These are phyloP conservation scores for Eretmocerus hayati DNA, from an alignment of 2,888 invertebrate genomes.

Conservation along the genomic window DNA sequence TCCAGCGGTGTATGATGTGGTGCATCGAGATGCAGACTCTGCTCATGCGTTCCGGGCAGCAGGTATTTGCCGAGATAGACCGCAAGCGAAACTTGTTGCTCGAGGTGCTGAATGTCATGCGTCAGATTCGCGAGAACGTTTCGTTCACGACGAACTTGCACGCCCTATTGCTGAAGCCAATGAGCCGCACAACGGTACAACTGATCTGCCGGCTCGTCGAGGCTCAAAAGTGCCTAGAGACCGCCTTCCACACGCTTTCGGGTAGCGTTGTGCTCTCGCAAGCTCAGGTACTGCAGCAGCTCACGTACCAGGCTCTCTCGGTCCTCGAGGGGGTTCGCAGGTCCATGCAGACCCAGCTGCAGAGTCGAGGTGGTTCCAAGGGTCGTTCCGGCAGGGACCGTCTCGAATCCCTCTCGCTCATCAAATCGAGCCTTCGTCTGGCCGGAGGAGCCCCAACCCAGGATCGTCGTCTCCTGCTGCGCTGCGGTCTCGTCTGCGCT, in stretches of 20 bases:
- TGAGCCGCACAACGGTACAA: slow-evolving; percentile 69
- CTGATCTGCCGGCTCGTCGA: slow-evolving; percentile 73
- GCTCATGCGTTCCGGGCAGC: slow-evolving; percentile 53
- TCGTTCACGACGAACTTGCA: slow-evolving; percentile 62
- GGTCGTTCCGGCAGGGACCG: slow-evolving; percentile 38
- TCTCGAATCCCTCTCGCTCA: slow-evolving; percentile 39
- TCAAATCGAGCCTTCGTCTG: slow-evolving; percentile 36
- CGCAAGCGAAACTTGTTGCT: slow-evolving; percentile 50
- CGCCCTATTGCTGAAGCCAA: slow-evolving; percentile 65
- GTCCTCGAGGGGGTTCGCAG: slow-evolving; percentile 60
- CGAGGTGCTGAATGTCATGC: slow-evolving; percentile 47
- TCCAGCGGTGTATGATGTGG: slow-evolving; percentile 49
- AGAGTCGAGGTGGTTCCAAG: slow-evolving; percentile 37
- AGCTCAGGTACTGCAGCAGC: slow-evolving; percentile 72
- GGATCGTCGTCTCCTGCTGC: slow-evolving; percentile 59
- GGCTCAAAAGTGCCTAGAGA: slow-evolving; percentile 69
- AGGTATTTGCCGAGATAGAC: slow-evolving; percentile 37
- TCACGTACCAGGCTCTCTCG: slow-evolving; percentile 66
- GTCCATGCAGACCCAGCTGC: slow-evolving; percentile 33
- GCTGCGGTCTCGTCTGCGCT: slow-evolving; percentile 62
- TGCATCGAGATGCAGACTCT: slow-evolving; percentile 49
- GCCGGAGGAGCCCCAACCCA: slow-evolving; percentile 52
- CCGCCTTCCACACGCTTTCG: slow-evolving; percentile 62
- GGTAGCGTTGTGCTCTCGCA: slow-evolving; percentile 65
- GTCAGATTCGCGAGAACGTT: slow-evolving; percentile 48